Conservation (phyloP, 2,797 vertebrate genomes). For the Cyclopterus lumpus region DNA sequence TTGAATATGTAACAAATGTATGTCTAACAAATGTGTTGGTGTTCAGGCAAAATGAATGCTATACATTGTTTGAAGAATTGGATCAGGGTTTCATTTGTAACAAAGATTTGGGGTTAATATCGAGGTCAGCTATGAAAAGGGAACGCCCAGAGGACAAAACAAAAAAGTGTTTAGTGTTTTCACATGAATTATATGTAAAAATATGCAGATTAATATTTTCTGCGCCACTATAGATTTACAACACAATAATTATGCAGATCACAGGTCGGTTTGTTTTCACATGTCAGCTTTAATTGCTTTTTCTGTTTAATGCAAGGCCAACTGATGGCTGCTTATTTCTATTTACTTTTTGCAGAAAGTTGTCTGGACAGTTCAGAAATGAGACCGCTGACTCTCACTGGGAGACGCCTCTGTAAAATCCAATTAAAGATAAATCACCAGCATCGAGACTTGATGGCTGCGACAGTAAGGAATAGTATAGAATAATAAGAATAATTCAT, state of each 20-base stretch:
- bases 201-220: constrained; percentile 22
- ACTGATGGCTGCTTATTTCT: constrained; percentile 39
- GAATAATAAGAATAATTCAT: constrained; percentile 46
- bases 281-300: constrained; percentile 14
- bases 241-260: constrained; percentile 22
- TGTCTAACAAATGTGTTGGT: neutral
- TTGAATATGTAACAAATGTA: constrained; percentile 4
- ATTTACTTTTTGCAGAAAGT: constrained; percentile 30
- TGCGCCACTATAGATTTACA: constrained; percentile 16
- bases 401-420: constrained; percentile 55
- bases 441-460: constrained; percentile 33
- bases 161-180: constrained; percentile 4
- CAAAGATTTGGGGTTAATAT: constrained; percentile 46
- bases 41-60: constrained; percentile 31
- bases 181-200: constrained; percentile 40
- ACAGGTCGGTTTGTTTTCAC: constrained; percentile 18
- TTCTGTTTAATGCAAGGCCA: constrained; percentile 3
- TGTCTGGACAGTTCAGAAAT: constrained; percentile 35
- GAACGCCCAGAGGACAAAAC: constrained; percentile 13
- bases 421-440: constrained; percentile 61
- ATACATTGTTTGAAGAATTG: constrained; percentile 38
- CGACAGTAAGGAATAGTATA: constrained; percentile 30
- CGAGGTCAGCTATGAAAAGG: constrained; percentile 31
- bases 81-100: constrained; percentile 32
- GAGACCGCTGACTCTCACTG: constrained; percentile 24